phyloP scores from a whole-genome alignment of 1,140 invertebrate species.

The Thalassaphorura encarpata region DNA sequence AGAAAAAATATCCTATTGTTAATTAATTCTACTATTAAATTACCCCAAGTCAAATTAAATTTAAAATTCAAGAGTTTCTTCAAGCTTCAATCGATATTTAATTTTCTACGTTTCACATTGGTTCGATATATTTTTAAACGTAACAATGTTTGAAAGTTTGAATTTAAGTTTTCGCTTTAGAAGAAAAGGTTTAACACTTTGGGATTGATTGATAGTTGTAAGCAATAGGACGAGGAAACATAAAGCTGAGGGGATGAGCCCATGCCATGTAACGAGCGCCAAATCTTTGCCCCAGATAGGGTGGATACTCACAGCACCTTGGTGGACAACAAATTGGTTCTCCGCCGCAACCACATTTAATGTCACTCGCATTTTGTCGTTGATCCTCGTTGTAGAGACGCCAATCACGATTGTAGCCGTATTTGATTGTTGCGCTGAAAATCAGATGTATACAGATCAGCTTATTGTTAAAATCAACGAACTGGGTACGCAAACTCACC shows the following conservation, averaged over 20 bases:
- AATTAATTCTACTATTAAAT: too few species aligned
- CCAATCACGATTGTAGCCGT: conserved; percentile 26
- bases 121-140: too few species aligned
- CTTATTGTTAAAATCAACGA: not conserved
- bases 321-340: conserved; percentile 6
- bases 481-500: conserved; percentile 4
- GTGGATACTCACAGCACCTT: conserved; percentile 26
- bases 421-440: conserved; percentile 11
- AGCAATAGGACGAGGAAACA: conserved; percentile 9
- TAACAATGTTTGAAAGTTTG: too few species aligned
- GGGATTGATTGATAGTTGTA: conserved; percentile 20
- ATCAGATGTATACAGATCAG: too few species aligned
- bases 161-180: too few species aligned
- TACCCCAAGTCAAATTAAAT: too few species aligned
- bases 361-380: not conserved
- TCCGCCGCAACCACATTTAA: conserved; percentile 18
- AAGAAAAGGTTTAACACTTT: too few species aligned
- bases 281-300: conserved; percentile 20
- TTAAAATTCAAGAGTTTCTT: too few species aligned
- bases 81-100: too few species aligned
- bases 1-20: conserved; percentile 15
- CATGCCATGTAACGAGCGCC: conserved; percentile 28
- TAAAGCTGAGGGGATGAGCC: conserved; percentile 19
- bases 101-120: too few species aligned
- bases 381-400: conserved; percentile 25